Base-by-base conservation (phyloP, 2,113 vertebrate genomes). In the Prionailurus viverrinus region DNA sequence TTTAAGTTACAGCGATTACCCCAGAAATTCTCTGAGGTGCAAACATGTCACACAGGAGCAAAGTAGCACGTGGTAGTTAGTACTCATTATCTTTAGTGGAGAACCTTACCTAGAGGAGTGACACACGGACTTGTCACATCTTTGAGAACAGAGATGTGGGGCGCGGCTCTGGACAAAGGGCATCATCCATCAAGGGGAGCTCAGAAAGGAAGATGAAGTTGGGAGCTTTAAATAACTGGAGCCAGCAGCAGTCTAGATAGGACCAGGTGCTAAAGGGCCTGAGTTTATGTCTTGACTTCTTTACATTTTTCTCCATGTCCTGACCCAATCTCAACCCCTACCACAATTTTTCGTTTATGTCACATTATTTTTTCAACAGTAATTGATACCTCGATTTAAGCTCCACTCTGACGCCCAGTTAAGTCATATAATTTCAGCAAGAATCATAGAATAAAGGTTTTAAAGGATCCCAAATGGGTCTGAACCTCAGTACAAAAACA, bases 391-490 rank as follows among this genome's bases (percentile, higher is more conserved):
- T 93, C 16, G 71, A 36, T 39, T 92, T 39, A 74, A 69, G 14
- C 18, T 89, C 63, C 9, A 65, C 45, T 81, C 55, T 94, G 41
- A 82, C 12, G 45, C 27, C 11, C 18, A 63, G 66, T 27, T 53
- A 74, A n/a, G 7, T n/a, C 81, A 66, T 58, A 36, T 55, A 58
- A 91, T 91, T 96, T 91, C 73, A 93, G 29, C 61, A 93, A 55
- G 63, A 86, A 92, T 95, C 27, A 74, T 8, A 79, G 74, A 95
- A 68, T 31, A 94, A 69, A 82, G 4, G 48, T 96, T 83, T 94
- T 73, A 93, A 95, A 96, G 51, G 91, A 90, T 16, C 31, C 12
- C 33, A 66, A 81, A 11, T 33, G 21, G 61, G 4, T 66, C 41
- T 78, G 82, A 23, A 51, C 73, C 66, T 93, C 89, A n/a, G 4